A percentile compares a stretch with the other conserved stretches of the same genome.
Evolutionary conservation across 2,113 vertebrate genomes (phyloP).

Genomic region (Tinamus guttatus): DNA sequence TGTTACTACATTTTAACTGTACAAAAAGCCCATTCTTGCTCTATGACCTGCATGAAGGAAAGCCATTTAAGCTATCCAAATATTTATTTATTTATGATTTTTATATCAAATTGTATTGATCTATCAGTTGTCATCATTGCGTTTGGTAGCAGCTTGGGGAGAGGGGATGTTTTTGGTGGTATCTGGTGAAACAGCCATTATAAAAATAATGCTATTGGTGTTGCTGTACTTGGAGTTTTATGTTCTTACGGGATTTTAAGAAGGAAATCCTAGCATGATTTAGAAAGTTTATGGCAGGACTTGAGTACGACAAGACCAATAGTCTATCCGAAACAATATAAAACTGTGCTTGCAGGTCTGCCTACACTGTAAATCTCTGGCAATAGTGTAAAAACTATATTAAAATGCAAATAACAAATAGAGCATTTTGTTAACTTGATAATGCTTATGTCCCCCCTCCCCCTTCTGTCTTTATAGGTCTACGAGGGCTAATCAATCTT

Average conservation of each 20-base stretch:
- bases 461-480: constrained; percentile 80
- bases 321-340: neutral
- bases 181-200: neutral
- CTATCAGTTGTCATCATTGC: neutral
- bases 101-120: neutral
- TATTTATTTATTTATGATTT: neutral
- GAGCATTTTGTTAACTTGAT: neutral
- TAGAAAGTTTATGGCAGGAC: neutral
- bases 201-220: neutral
- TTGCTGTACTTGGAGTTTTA: neutral
- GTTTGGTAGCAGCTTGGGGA: neutral
- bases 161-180: neutral
- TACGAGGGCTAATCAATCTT: constrained; percentile 96
- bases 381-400: neutral
- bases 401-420: constrained; percentile 36
- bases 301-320: neutral
- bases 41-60: neutral
- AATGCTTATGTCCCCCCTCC: constrained; percentile 30
- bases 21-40: neutral
- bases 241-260: neutral
- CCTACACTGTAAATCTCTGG: neutral
- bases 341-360: neutral
- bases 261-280: neutral
- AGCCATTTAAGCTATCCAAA: neutral
- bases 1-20: neutral